These are phyloP conservation scores for Psettodes erumei DNA, from an alignment of 2,113 vertebrate genomes.

Conservation along the genomic window DNA sequence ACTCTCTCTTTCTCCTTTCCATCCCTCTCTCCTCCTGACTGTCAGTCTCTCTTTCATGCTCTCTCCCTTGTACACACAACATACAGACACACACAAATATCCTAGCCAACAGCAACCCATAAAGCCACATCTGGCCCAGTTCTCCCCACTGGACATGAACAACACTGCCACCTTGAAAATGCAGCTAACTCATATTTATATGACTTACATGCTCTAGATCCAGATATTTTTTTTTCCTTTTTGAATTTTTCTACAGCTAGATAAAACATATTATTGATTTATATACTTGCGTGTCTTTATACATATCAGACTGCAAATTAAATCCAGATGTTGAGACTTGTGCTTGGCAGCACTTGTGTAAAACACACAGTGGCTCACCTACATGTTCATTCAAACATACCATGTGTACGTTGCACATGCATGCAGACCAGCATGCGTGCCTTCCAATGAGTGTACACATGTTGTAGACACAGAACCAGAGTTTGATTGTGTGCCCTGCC, in stretches of 20 bases:
- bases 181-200: background rate
- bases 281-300: background rate
- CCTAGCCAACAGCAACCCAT: slow-evolving; percentile 35
- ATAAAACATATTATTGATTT: background rate
- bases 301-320: slow-evolving; percentile 6
- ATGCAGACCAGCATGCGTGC: background rate
- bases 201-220: background rate
- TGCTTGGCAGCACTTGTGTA: background rate
- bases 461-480: background rate
- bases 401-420: background rate
- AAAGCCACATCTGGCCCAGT: slow-evolving; percentile 57
- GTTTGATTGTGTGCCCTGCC: background rate
- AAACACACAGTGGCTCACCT: background rate
- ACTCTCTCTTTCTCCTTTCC: slow-evolving; percentile 34
- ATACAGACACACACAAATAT: slow-evolving; percentile 1
- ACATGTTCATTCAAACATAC: background rate
- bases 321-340: slow-evolving; percentile 29
- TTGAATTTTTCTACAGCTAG: background rate
- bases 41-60: slow-evolving; percentile 22
- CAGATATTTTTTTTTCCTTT: background rate
- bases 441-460: slow-evolving; percentile 1
- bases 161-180: slow-evolving; percentile 45
- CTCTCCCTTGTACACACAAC: slow-evolving; percentile 15
- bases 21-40: background rate
- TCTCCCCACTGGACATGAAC: slow-evolving; percentile 36